A percentile compares a stretch with the other conserved stretches of the same genome.
Conservation (phyloP, 2,113 vertebrate species). For the Mellivora capensis region DNA sequence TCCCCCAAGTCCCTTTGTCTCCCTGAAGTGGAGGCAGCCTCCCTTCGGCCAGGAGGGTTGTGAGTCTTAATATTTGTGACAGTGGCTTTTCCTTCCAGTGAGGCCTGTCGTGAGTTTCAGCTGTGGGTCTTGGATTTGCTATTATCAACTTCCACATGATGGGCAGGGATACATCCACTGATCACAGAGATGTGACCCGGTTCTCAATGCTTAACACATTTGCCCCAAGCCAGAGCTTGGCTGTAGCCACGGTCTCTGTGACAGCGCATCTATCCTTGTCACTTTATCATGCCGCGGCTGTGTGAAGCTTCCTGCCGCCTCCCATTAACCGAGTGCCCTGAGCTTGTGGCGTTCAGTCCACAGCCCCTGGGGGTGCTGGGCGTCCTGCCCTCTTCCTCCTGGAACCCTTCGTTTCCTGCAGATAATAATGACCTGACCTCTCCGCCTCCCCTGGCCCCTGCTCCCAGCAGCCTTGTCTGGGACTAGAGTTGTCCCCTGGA, state of each 20-base stretch:
- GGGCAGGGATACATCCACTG: background rate
- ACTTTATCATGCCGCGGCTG: background rate
- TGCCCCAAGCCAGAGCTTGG: background rate
- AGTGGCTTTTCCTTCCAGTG: background rate
- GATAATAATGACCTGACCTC: background rate
- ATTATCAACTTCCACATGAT: background rate
- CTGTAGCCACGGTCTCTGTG: background rate
- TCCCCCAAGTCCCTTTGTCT: background rate
- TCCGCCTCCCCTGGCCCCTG: too few relatives aligned
- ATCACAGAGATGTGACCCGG: background rate
- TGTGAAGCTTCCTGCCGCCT: background rate
- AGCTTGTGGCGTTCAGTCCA: background rate
- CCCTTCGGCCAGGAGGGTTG: background rate
- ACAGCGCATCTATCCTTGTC: background rate
- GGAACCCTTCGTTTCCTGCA: background rate
- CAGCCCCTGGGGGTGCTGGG: fast-evolving
- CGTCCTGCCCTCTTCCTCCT: background rate
- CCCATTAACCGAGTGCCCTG: background rate
- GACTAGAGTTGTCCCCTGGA: background rate
- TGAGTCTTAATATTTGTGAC: background rate
- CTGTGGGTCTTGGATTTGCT: background rate
- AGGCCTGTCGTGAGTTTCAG: background rate
- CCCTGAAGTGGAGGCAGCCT: background rate
- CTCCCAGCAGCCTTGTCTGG: background rate
- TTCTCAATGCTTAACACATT: background rate